Base-by-base conservation (phyloP, 2,888 invertebrate species). In the Drosophila limbata region DNA sequence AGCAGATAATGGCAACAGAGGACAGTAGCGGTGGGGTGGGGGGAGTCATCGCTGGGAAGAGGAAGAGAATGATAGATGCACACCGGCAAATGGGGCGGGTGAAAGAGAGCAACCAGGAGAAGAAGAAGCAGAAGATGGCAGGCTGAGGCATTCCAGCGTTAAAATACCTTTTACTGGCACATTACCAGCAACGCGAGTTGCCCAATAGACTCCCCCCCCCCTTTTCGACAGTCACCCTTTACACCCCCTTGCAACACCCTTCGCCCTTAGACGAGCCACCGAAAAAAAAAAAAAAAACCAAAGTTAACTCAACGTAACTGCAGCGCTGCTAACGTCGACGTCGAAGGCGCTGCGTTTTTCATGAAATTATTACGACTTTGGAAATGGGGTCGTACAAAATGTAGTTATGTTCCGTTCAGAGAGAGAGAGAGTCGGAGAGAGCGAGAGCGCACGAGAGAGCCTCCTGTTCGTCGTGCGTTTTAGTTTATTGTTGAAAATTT, bases 311-410 rank as follows among this genome's bases (percentile, higher is more conserved):
- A 52, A 42, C 39, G 47, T 51, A 79, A 82, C 45, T 81, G 73
- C 84, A 77, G 62, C 69, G 55, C 75, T 37, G 78, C 40, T 52
- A 11, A 31, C 37, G 47, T 52, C 61, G 68, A 35, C 69, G 63
- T 69, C 53, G 73, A 33, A 67, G 61, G 66, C 55, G 82, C 84
- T 84, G 89, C 88, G 88, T 89, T 84, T 89, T 84, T 89, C 69
- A 88, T 84, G 89, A 89, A 89, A 84, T 89, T 89, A 84, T 84
- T 84, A 84, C 89, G 88, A 89, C 83, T 89, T 84, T 87, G 79
- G 69, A 84, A 87, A 89, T 88, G 87, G 81, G 88, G 88, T 89
- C 88, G 88, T 87, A 79, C 85, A 71, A 89, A 89, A 84, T 89
- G 88, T 87, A 89, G 82, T 84, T 89, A 84, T 76, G 73, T 84